Evolutionary conservation across 1,140 invertebrate genomes (phyloP).

Genomic region (Apis florea): DNA sequence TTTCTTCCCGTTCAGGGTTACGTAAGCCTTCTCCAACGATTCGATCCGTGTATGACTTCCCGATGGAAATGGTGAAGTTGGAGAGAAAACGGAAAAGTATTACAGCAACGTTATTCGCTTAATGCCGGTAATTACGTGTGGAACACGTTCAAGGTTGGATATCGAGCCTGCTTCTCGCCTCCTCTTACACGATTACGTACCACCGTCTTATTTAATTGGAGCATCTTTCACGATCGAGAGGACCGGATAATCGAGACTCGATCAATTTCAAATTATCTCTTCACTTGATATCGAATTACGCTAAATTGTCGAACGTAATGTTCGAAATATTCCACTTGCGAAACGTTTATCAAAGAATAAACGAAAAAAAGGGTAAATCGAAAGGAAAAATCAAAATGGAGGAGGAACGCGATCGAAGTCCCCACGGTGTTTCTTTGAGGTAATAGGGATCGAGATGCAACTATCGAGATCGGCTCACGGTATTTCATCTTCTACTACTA

Average conservation of each 20-base stretch:
- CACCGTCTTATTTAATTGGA: slow-evolving; percentile 17
- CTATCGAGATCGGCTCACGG: background rate
- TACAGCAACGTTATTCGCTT: background rate
- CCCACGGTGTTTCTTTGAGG: background rate
- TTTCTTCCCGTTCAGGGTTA: background rate
- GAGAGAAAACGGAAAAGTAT: background rate
- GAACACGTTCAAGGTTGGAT: slow-evolving; percentile 22
- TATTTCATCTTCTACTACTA: no score
- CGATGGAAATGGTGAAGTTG: background rate
- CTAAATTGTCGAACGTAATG: no score
- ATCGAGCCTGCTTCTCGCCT: slow-evolving; percentile 4
- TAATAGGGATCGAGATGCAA: background rate
- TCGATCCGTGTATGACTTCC: background rate
- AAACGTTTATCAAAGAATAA: no score
- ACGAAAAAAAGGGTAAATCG: no score
- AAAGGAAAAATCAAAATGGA: no score
- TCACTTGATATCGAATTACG: no score
- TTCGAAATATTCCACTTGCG: no score
- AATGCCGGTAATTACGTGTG: slow-evolving; percentile 29
- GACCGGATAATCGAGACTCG: background rate
- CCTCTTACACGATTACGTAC: slow-evolving; percentile 3
- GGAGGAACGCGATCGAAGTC: background rate
- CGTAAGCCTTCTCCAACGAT: background rate
- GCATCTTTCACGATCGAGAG: background rate
- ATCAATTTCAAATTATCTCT: background rate